A percentile compares a stretch with the other conserved stretches of the same genome.
Conservation (phyloP, 2,797 vertebrate genomes). For the Zonotrichia albicollis region DNA sequence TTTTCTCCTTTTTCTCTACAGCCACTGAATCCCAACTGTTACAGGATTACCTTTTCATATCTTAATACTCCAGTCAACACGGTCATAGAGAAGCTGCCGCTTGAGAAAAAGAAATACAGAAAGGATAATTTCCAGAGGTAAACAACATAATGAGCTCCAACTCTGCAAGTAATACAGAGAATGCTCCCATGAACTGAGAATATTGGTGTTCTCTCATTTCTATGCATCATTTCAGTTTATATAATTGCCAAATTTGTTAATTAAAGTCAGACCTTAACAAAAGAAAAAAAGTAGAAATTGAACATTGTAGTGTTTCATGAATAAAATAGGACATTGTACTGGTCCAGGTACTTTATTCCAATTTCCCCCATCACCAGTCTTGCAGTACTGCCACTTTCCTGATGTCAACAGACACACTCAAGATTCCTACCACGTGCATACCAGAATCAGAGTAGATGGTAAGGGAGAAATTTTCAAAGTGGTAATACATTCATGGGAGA, state of each 20-base stretch:
- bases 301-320: neutral
- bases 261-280: neutral
- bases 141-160: neutral
- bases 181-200: neutral
- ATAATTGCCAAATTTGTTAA: neutral
- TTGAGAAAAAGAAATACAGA: neutral
- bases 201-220: neutral
- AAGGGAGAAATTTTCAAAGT: neutral
- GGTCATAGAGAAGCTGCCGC: neutral
- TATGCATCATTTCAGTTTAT: neutral
- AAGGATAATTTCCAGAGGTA: neutral
- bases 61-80: conserved; percentile 21
- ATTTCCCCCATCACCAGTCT: neutral
- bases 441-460: neutral
- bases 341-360: neutral
- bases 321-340: neutral
- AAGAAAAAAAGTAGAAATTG: neutral
- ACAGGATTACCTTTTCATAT: conserved; percentile 45
- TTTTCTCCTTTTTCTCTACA: neutral
- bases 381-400: neutral
- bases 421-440: neutral
- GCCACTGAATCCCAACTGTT: neutral
- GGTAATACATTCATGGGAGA: neutral
- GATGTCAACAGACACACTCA: neutral
- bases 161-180: neutral